These are phyloP conservation scores for Ptyas mucosa DNA, from an alignment of 2,113 vertebrate species.

Conservation along the genomic window DNA sequence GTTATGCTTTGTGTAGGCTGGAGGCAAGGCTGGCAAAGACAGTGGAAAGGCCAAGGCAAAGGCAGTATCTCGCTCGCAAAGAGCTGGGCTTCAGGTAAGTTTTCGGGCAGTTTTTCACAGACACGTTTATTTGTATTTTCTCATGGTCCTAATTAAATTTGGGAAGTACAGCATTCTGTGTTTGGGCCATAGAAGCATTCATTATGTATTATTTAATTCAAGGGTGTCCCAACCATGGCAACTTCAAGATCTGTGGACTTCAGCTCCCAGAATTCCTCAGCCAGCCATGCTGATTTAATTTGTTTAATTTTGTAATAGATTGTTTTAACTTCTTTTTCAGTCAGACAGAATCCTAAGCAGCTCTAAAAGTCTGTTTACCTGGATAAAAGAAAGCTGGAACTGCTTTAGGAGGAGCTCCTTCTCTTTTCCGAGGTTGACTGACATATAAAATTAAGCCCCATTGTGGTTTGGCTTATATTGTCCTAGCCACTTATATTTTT, in stretches of 20 bases:
- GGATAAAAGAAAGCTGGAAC: neutral
- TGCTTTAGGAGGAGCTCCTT: neutral
- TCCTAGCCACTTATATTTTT: neutral
- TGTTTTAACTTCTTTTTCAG: neutral
- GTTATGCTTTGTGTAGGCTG: constrained; percentile 76
- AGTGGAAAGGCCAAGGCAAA: constrained; percentile 98
- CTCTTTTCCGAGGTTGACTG: too few relatives aligned
- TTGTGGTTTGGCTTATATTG: neutral
- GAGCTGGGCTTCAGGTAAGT: constrained; percentile 92
- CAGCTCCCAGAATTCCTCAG: neutral
- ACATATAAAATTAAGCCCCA: neutral
- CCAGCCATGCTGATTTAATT: neutral
- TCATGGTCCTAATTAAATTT: neutral
- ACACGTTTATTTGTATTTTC: neutral
- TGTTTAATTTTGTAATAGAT: neutral
- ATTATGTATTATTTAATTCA: neutral
- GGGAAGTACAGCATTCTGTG: neutral
- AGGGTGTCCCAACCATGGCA: neutral
- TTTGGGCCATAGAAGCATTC: neutral
- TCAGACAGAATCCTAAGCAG: neutral
- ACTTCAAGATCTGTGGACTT: neutral
- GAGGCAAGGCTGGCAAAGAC: constrained; percentile 97
- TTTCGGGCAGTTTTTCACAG: neutral
- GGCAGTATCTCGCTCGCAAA: constrained; percentile 95
- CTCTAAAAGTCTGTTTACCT: neutral